Base-by-base conservation (phyloP, 2,797 vertebrate species). In the Girardinus metallicus region DNA sequence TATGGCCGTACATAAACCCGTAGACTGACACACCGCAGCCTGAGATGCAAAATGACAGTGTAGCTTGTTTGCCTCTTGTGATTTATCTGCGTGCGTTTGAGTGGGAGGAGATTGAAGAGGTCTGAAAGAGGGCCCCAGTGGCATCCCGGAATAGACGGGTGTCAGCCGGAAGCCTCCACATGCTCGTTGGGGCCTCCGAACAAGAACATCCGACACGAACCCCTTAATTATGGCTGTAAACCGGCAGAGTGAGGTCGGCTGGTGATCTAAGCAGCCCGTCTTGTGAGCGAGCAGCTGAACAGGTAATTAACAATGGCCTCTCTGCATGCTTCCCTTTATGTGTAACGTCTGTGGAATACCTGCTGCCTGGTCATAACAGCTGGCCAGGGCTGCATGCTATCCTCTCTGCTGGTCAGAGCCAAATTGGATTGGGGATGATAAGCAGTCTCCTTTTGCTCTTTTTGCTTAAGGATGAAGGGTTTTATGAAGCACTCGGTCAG, bases 91-190 rank as follows among this genome's bases (percentile, higher is more conserved):
- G 88, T 88, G 75, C 84, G 82, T 83, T 75, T 70, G 76, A 86
- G 85, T 83, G 81, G 83, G 86, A 2, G 85, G 86, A 53, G 85
- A 79, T 23, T 80, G 1, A 68, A n/a, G 60, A 84, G 51, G 47
- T 75, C 82, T 86, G 82, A n/a, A 64, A 93, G 89, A 89, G 49
- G 39, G 80, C 88, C 66, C n/a, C 77, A 36, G 13, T 81, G 81
- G 85, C 83, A 76, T 89, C 85, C 91, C 64, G 41, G 90, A 94
- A 95, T 95, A 95, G 92, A 90, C 68, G 85, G 78, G 86, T 94
- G 90, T 93, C 87, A 86, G 85, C 82, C 43, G 70, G 84, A 86
- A 88, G 88, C 87, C 64, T 57, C 47, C 1, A 34, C 81, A 62
- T 18, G 46, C 85, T 88, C 86, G 83, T 89, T 88, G 85, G 81